phyloP scores from a whole-genome alignment of 2,797 vertebrate genomes.

The Buceros bicornis region DNA sequence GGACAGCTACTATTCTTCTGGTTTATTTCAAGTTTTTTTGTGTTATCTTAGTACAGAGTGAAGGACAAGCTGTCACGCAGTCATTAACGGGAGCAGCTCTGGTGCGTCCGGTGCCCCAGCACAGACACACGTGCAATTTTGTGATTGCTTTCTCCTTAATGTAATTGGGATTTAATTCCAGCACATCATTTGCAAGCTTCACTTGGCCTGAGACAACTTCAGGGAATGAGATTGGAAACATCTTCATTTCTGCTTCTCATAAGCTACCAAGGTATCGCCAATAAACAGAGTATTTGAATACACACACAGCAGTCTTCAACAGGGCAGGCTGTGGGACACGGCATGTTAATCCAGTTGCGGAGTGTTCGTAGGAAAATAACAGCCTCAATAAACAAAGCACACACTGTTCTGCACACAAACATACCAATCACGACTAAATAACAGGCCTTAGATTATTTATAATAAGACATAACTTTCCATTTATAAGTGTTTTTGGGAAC shows the following conservation, averaged over 20 bases:
- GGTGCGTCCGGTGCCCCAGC: not conserved
- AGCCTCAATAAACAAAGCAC: conserved; percentile 19
- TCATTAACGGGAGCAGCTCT: not conserved
- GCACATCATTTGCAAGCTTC: not conserved
- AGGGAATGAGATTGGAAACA: not conserved
- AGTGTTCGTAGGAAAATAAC: not conserved
- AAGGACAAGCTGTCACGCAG: not conserved
- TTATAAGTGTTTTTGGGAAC: conserved; percentile 27
- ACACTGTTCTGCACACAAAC: not conserved
- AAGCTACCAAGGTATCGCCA: not conserved
- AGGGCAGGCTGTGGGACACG: not conserved
- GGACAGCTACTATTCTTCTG: not conserved
- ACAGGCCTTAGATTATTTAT: conserved; percentile 3
- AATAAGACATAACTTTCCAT: conserved; percentile 22
- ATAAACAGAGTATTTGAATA: not conserved
- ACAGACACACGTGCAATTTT: not conserved
- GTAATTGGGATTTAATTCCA: conserved; percentile 11
- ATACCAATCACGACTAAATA: conserved; percentile 33
- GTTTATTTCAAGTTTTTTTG: not conserved
- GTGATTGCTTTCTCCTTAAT: not conserved
- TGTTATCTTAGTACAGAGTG: not conserved
- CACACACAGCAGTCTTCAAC: not conserved
- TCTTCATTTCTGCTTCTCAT: not conserved
- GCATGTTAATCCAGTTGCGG: not conserved
- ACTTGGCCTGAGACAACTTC: not conserved